Evolutionary conservation across 2,888 invertebrate genomes (phyloP).

Genomic region (Suillia variegata): DNA sequence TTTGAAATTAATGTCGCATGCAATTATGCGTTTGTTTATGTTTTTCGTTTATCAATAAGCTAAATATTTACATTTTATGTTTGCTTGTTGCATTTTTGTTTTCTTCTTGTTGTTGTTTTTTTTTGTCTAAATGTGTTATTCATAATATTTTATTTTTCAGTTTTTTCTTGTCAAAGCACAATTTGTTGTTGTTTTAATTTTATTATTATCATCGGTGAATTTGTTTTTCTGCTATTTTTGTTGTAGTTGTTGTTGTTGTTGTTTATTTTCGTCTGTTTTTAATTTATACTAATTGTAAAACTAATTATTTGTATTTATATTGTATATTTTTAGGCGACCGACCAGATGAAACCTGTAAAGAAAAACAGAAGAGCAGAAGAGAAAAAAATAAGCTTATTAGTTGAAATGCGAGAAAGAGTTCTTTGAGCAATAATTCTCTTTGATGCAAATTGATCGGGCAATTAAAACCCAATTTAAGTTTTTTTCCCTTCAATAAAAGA

Average conservation of each 20-base stretch:
- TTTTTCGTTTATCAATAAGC: not conserved
- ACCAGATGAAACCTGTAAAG: slow-evolving; percentile 54
- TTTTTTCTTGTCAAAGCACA: slow-evolving; percentile 45
- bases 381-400: not conserved
- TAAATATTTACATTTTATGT: not conserved
- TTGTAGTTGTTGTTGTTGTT: slow-evolving; percentile 16
- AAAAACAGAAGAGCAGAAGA: slow-evolving; percentile 9
- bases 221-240: slow-evolving; percentile 4
- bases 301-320: slow-evolving; percentile 43
- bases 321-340: slow-evolving; percentile 47
- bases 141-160: slow-evolving; percentile 8
- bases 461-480: no score
- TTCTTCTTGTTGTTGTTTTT: not conserved
- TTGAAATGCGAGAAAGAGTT: not conserved
- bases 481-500: no score
- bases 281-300: slow-evolving; percentile 45
- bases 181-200: no score
- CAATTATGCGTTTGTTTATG: not conserved
- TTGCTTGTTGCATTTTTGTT: not conserved
- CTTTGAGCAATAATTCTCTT: not conserved
- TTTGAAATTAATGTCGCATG: not conserved
- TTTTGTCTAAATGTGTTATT: slow-evolving; percentile 27
- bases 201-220: no score
- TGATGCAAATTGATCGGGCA: not conserved
- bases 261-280: slow-evolving; percentile 18